A percentile compares a stretch with the other conserved stretches of the same genome.
phyloP scores from a whole-genome alignment of 2,797 vertebrate genomes.

The Myotis planiceps region DNA sequence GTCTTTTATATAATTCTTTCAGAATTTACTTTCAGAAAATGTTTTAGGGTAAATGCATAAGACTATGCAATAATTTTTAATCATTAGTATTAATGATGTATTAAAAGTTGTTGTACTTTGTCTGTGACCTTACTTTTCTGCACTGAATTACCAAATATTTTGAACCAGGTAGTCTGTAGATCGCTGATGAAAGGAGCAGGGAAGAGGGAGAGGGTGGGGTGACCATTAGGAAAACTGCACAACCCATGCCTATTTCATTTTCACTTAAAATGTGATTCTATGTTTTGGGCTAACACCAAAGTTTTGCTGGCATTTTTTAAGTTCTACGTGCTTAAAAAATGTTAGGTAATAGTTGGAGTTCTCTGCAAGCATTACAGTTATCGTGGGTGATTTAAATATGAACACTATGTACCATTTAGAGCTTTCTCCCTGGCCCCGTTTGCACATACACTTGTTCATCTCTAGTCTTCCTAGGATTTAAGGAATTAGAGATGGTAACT shows the following conservation, averaged over 20 bases:
- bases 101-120: constrained; percentile 89
- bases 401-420: constrained; percentile 34
- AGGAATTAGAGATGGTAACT: constrained; percentile 49
- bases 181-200: constrained; percentile 78
- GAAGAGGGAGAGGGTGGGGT: constrained; percentile 64
- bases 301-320: constrained; percentile 65
- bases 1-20: constrained; percentile 85
- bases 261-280: constrained; percentile 60
- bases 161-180: constrained; percentile 85
- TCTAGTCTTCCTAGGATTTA: constrained; percentile 56
- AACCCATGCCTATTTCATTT: constrained; percentile 64
- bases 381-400: constrained; percentile 41
- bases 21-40: constrained; percentile 80
- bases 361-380: constrained; percentile 45
- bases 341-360: constrained; percentile 17
- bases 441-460: constrained; percentile 60
- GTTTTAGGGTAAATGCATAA: constrained; percentile 89
- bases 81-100: constrained; percentile 88
- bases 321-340: constrained; percentile 36
- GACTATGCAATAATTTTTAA: constrained; percentile 92
- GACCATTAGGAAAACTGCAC: constrained; percentile 66
- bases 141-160: constrained; percentile 89
- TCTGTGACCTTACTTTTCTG: constrained; percentile 89
- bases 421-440: constrained; percentile 30
- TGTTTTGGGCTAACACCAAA: constrained; percentile 75